Percentiles rank a stretch among this genome's conserved stretches.
Conservation (phyloP, 2,888 invertebrate genomes). For the Amblyjoppa fuscipennis region DNA sequence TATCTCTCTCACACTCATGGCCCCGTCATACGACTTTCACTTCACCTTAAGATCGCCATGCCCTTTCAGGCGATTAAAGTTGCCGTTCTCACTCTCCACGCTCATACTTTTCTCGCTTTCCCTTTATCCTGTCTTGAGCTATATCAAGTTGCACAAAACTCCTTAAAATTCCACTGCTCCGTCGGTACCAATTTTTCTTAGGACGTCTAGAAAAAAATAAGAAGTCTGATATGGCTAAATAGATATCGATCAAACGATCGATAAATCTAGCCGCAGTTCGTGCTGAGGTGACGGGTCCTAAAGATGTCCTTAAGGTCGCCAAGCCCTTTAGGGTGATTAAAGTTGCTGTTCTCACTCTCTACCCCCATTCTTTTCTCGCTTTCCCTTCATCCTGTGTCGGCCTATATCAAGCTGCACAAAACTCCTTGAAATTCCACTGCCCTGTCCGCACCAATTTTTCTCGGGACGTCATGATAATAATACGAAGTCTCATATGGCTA, state of each 20-base stretch:
- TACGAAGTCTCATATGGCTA: too few relatives aligned
- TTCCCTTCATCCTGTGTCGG: constrained; percentile 48
- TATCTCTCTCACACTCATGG: neutral
- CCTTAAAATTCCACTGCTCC: constrained; percentile 79
- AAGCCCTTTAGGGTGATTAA: constrained; percentile 58
- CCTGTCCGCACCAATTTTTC: too few relatives aligned
- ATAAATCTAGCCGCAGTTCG: too few relatives aligned
- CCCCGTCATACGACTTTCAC: too few relatives aligned
- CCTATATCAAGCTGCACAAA: constrained; percentile 75
- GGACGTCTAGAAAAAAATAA: too few relatives aligned
- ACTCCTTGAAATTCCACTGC: constrained; percentile 80
- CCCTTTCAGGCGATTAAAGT: constrained; percentile 61
- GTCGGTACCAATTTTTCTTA: constrained; percentile 69
- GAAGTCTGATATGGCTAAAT: too few relatives aligned
- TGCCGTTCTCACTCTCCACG: constrained; percentile 33
- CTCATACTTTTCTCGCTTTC: constrained; percentile 42
- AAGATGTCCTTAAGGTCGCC: constrained; percentile 42
- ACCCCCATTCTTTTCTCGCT: constrained; percentile 37
- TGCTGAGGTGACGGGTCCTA: constrained; percentile 11
- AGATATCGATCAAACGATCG: neutral
- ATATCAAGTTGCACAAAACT: constrained; percentile 78
- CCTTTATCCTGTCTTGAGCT: constrained; percentile 49
- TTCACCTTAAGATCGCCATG: constrained; percentile 36
- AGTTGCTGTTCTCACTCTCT: constrained; percentile 47
- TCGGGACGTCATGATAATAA: too few relatives aligned